phyloP scores from a whole-genome alignment of 2,113 vertebrate genomes.

The Corythoichthys intestinalis region DNA sequence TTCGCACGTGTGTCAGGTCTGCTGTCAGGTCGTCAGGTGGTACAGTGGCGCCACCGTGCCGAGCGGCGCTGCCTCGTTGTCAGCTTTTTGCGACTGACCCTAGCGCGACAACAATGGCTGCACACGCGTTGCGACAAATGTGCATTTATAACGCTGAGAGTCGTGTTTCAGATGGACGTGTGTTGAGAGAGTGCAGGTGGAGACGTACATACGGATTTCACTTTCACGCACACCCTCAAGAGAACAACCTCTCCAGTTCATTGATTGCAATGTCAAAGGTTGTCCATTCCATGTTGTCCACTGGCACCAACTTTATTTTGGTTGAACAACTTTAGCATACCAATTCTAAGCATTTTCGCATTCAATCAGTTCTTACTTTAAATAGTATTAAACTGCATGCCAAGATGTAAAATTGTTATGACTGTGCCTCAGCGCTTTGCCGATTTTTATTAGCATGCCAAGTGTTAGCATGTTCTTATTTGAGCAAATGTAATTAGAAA shows the following conservation, averaged over 20 bases:
- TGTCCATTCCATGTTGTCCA: slow-evolving; percentile 53
- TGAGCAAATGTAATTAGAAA: neutral
- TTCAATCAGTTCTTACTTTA: neutral
- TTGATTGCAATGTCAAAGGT: slow-evolving; percentile 51
- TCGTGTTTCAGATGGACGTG: slow-evolving; percentile 55
- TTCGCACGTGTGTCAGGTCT: neutral
- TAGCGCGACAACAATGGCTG: slow-evolving; percentile 16
- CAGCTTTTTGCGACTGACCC: slow-evolving; percentile 37
- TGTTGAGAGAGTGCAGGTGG: slow-evolving; percentile 2
- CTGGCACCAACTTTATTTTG: neutral
- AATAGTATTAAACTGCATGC: neutral
- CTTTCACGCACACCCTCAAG: slow-evolving; percentile 45
- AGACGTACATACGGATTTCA: slow-evolving; percentile 1
- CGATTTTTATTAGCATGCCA: neutral
- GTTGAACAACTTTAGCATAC: neutral
- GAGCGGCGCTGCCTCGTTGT: slow-evolving; percentile 34
- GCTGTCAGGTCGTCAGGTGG: neutral
- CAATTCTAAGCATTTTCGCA: neutral
- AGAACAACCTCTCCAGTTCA: slow-evolving; percentile 29
- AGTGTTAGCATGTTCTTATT: neutral
- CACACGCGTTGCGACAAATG: slow-evolving; percentile 34
- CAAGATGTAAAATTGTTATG: neutral
- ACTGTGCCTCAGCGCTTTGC: neutral
- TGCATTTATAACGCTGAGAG: slow-evolving; percentile 8
- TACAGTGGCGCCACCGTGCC: neutral